Evolutionary conservation across 1,140 invertebrate species (phyloP).

Genomic region (Mizuhopecten yessoensis): DNA sequence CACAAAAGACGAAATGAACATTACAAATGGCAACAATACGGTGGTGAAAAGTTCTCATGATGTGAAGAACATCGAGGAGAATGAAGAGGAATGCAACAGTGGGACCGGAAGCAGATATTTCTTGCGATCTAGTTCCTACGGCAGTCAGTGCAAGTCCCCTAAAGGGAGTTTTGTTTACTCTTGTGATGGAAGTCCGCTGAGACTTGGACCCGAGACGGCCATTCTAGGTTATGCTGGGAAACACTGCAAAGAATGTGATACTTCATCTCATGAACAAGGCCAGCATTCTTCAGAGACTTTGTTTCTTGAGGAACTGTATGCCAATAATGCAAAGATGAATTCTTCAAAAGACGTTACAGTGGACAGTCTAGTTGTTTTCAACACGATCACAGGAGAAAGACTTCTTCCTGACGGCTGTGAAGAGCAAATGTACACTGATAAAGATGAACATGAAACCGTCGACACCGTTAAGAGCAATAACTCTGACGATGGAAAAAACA

Average conservation of each 20-base stretch:
- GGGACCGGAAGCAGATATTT: not conserved
- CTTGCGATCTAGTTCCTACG: not conserved
- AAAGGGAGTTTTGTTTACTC: not conserved
- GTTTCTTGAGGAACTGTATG: not conserved
- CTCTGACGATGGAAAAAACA: not conserved
- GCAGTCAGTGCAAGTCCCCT: not conserved
- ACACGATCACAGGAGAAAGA: not conserved
- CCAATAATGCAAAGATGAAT: not conserved
- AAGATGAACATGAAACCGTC: not conserved
- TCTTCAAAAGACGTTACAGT: not conserved
- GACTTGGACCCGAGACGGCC: not conserved
- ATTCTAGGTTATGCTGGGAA: not conserved
- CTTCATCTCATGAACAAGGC: not conserved
- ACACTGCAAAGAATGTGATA: not conserved
- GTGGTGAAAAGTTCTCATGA: not conserved
- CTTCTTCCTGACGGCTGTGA: constrained; percentile 3
- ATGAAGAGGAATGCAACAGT: not conserved
- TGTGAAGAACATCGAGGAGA: not conserved
- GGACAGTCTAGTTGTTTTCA: not conserved
- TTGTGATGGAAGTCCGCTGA: constrained; percentile 18
- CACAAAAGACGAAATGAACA: not conserved
- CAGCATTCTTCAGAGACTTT: not conserved
- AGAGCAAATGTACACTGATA: not conserved
- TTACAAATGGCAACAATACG: not conserved
- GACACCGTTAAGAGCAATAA: not conserved